A percentile compares a stretch with the other conserved stretches of the same genome.
Conservation (phyloP, 1,140 invertebrate genomes). For the Protaetia brevitarsis region DNA sequence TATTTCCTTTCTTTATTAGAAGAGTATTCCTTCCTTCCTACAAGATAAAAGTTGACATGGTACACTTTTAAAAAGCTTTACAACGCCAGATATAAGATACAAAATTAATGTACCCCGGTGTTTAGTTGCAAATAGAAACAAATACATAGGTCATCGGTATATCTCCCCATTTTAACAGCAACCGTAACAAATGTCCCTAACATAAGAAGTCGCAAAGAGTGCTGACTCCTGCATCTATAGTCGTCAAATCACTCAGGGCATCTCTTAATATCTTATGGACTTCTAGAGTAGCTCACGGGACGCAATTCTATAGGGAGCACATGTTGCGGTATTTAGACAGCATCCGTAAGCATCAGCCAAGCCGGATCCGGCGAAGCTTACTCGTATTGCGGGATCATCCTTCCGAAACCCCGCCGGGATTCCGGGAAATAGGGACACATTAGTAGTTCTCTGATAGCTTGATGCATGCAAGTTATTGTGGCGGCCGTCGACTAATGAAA, state of each 20-base stretch:
- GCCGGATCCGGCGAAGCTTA: constrained; percentile 30
- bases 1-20: too few relatives aligned
- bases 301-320: constrained; percentile 26
- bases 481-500: constrained; percentile 6
- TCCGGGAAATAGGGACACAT: constrained; percentile 28
- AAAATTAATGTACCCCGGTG: too few relatives aligned
- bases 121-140: too few relatives aligned
- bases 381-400: constrained; percentile 26
- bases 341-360: constrained; percentile 30
- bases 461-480: background rate
- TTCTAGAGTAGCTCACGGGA: background rate
- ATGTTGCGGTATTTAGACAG: constrained; percentile 37
- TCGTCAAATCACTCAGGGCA: background rate
- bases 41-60: too few relatives aligned
- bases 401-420: background rate
- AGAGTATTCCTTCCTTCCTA: too few relatives aligned
- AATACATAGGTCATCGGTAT: too few relatives aligned
- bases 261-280: constrained; percentile 15
- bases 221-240: background rate
- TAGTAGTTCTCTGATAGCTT: constrained; percentile 20
- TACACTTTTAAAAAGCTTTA: too few relatives aligned
- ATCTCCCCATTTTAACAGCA: too few relatives aligned
- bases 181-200: too few relatives aligned
- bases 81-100: too few relatives aligned
- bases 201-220: background rate